A percentile compares a stretch with the other conserved stretches of the same genome.
These are phyloP conservation scores for Mimachlamys varia DNA, from an alignment of 2,888 invertebrate species.

Conservation along the genomic window DNA sequence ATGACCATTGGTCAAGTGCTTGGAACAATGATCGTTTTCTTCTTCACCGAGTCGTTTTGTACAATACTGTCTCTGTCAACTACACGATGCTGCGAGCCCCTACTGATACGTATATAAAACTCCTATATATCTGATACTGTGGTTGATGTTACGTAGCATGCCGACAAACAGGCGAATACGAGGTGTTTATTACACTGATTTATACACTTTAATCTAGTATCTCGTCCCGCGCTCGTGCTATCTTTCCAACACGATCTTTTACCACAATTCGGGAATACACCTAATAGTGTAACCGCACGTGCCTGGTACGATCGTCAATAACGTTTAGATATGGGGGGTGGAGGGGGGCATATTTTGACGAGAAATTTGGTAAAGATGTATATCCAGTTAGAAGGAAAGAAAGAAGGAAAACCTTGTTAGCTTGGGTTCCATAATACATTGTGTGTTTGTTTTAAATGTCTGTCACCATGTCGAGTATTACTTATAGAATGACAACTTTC, in stretches of 20 bases:
- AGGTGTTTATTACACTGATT: neutral
- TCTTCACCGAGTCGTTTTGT: neutral
- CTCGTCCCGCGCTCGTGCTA: neutral
- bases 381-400: too few relatives aligned
- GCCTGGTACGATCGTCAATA: neutral
- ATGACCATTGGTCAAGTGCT: neutral
- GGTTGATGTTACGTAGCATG: neutral
- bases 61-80: neutral
- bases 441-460: too few relatives aligned
- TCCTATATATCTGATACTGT: neutral
- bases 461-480: too few relatives aligned
- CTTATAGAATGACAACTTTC: too few relatives aligned
- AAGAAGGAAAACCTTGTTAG: too few relatives aligned
- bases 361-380: too few relatives aligned
- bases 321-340: neutral
- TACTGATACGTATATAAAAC: neutral
- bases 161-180: neutral
- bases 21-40: constrained; percentile 18
- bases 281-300: neutral
- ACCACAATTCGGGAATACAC: neutral
- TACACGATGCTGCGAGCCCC: neutral
- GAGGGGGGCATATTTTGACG: too few relatives aligned
- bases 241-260: neutral
- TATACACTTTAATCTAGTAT: neutral
- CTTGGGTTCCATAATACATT: too few relatives aligned